Conservation (phyloP, 2,113 vertebrate genomes). For the Platysternon megacephalum region DNA sequence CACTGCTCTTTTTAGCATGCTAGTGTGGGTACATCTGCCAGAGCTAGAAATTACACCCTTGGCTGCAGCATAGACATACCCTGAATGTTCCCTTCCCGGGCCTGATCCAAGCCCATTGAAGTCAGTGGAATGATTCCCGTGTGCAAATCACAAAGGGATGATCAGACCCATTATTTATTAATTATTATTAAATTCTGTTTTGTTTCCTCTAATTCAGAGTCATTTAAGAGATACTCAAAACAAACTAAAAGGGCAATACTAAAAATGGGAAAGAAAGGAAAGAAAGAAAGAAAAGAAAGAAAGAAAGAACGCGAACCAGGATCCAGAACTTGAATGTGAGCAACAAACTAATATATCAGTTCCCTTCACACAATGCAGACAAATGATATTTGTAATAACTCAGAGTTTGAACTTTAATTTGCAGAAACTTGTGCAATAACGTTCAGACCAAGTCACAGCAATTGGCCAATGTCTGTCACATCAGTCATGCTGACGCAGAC, state of each 20-base stretch:
- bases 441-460: background rate
- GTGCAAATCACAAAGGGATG: background rate
- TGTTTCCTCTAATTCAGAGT: background rate
- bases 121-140: background rate
- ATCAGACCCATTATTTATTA: background rate
- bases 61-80: background rate
- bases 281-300: background rate
- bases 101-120: background rate
- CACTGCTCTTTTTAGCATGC: background rate
- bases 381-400: background rate
- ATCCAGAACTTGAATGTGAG: background rate
- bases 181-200: background rate
- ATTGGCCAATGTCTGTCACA: background rate
- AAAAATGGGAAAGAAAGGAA: background rate
- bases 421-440: background rate
- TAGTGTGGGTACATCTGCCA: background rate
- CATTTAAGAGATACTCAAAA: background rate
- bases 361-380: background rate
- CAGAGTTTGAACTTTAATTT: background rate
- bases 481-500: background rate
- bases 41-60: background rate
- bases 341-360: background rate
- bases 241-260: background rate
- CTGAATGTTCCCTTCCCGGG: background rate
- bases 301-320: background rate